Percentiles rank a stretch among this genome's conserved stretches.
These are phyloP conservation scores for Zaprionus capensis DNA, from an alignment of 1,140 invertebrate species.

Conservation along the genomic window DNA sequence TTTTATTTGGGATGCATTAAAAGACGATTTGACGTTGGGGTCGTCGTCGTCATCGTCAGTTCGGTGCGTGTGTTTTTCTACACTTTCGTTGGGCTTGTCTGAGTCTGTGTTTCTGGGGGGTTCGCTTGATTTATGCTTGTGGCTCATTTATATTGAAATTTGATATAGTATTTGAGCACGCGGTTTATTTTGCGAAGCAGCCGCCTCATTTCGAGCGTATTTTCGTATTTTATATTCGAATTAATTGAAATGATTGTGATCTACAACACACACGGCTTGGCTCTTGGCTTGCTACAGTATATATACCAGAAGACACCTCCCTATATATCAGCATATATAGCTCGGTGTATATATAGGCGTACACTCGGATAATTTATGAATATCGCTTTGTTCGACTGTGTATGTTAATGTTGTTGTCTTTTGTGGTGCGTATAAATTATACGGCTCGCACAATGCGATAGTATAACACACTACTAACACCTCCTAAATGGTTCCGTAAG, in stretches of 20 bases:
- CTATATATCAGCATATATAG: slow-evolving; percentile 15
- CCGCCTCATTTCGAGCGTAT: slow-evolving; percentile 53
- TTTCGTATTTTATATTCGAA: slow-evolving; percentile 77
- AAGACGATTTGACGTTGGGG: slow-evolving; percentile 41
- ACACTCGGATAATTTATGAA: slow-evolving; percentile 62
- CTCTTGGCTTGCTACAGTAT: slow-evolving; percentile 13
- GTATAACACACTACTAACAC: slow-evolving; percentile 60
- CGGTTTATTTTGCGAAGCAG: slow-evolving; percentile 75
- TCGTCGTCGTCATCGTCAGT: slow-evolving; percentile 12
- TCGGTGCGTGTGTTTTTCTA: slow-evolving; percentile 58
- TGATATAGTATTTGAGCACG: slow-evolving; percentile 74
- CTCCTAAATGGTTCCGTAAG: slow-evolving; percentile 69
- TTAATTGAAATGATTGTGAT: slow-evolving; percentile 83
- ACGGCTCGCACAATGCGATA: slow-evolving; percentile 55
- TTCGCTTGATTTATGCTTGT: slow-evolving; percentile 72
- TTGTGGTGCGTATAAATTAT: slow-evolving; percentile 73
- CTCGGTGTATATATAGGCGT: slow-evolving; percentile 4
- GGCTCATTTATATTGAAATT: slow-evolving; percentile 81
- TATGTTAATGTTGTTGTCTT: slow-evolving; percentile 62
- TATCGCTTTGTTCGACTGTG: slow-evolving; percentile 59
- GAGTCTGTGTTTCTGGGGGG: slow-evolving; percentile 15
- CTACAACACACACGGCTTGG: slow-evolving; percentile 60
- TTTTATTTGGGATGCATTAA: slow-evolving; percentile 63
- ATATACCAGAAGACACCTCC: slow-evolving; percentile 30
- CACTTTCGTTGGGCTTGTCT: slow-evolving; percentile 57